phyloP scores from a whole-genome alignment of 2,888 invertebrate genomes.

The Tyria jacobaeae region DNA sequence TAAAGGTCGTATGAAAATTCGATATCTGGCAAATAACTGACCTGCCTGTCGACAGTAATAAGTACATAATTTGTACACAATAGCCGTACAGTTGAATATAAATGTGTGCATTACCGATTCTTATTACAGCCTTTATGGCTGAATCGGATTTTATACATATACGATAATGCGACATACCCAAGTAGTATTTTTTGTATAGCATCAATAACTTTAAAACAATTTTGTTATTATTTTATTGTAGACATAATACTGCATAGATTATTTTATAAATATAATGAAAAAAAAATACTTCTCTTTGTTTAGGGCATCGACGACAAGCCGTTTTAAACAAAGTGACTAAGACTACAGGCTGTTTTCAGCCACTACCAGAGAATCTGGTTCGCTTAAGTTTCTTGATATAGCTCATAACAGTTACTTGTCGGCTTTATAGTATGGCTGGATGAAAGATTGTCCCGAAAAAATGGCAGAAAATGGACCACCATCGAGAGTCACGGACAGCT shows the following conservation, averaged over 20 bases:
- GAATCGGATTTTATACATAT: constrained; percentile 29
- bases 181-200: constrained; percentile 21
- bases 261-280: background rate
- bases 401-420: background rate
- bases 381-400: background rate
- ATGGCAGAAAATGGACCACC: too few species aligned
- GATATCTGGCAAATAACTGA: constrained; percentile 13
- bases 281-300: background rate
- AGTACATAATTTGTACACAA: constrained; percentile 18
- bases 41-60: constrained; percentile 7
- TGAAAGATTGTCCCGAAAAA: background rate
- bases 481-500: too few species aligned
- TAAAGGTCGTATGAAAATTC: background rate
- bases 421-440: background rate
- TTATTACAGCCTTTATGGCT: constrained; percentile 21
- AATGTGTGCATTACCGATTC: constrained; percentile 28
- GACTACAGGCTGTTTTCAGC: background rate
- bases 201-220: constrained; percentile 8
- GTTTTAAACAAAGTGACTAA: background rate
- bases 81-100: constrained; percentile 23
- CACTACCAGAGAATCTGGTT: background rate
- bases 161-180: constrained; percentile 33
- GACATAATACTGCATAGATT: background rate
- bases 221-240: background rate
- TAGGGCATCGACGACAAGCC: too few species aligned